phyloP scores from a whole-genome alignment of 2,888 invertebrate species.

The Argyra leucocephala region DNA sequence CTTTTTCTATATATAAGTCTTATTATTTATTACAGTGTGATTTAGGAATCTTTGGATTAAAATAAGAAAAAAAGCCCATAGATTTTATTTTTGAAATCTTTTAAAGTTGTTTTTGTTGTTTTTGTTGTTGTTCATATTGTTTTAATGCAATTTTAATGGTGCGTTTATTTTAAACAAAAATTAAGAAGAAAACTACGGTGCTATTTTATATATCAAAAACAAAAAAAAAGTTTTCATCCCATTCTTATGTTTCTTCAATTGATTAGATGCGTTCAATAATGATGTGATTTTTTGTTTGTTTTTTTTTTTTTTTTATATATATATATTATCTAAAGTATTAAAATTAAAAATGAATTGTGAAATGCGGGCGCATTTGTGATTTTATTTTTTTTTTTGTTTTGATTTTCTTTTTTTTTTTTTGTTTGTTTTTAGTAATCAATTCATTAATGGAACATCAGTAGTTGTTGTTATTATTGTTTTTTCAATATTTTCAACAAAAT shows the following conservation, averaged over 20 bases:
- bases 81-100: constrained; percentile 26
- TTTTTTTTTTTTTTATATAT: background rate
- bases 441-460: background rate
- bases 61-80: constrained; percentile 29
- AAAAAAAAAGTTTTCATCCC: no score
- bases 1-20: background rate
- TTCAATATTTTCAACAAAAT: background rate
- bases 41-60: background rate
- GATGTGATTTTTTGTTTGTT: background rate
- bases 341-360: background rate
- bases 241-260: background rate
- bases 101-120: constrained; percentile 24
- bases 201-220: no score
- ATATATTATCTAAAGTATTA: no score
- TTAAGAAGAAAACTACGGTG: background rate
- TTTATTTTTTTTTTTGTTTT: background rate
- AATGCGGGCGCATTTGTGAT: background rate
- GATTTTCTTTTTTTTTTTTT: background rate
- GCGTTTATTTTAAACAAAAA: background rate
- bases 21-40: background rate
- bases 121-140: constrained; percentile 22
- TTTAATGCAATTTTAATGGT: background rate
- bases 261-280: background rate
- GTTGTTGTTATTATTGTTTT: no score
- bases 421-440: no score